Percentiles rank a stretch among this genome's conserved stretches.
Evolutionary conservation across 2,888 invertebrate genomes (phyloP).

Genomic region (Melikaiella ostensackeni): DNA sequence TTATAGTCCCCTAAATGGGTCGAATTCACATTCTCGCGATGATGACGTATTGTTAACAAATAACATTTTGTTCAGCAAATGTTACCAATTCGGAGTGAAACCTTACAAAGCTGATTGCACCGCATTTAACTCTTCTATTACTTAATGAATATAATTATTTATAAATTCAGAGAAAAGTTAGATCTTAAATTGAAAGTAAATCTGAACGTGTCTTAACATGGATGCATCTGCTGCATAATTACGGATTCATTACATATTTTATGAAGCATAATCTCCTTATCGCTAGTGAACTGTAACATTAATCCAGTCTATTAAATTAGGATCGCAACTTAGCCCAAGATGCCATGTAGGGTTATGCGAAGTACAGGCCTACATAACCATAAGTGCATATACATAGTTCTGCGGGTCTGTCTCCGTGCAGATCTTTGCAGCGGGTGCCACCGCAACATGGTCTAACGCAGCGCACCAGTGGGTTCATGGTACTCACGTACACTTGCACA

Average conservation of each 20-base stretch:
- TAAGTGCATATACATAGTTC: slow-evolving; percentile 58
- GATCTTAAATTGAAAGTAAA: too few relatives aligned
- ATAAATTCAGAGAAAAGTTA: too few relatives aligned
- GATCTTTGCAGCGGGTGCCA: slow-evolving; percentile 60
- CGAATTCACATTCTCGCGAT: slow-evolving; percentile 31
- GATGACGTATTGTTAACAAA: slow-evolving; percentile 29
- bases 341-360: slow-evolving; percentile 42
- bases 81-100: slow-evolving; percentile 7
- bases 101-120: not conserved
- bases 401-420: slow-evolving; percentile 59
- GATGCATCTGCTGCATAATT: not conserved
- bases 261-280: not conserved
- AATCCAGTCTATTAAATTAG: slow-evolving; percentile 23
- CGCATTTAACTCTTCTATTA: too few relatives aligned
- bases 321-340: slow-evolving; percentile 16
- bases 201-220: too few relatives aligned
- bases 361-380: slow-evolving; percentile 59
- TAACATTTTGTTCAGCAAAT: slow-evolving; percentile 16
- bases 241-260: not conserved
- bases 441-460: slow-evolving; percentile 67
- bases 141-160: too few relatives aligned
- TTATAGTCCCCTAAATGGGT: slow-evolving; percentile 37
- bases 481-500: slow-evolving; percentile 10
- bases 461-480: slow-evolving; percentile 61
- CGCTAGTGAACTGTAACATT: not conserved